A percentile compares a stretch with the other conserved stretches of the same genome.
Conservation (phyloP, 1,140 invertebrate species). For the Sycobia sp. region DNA sequence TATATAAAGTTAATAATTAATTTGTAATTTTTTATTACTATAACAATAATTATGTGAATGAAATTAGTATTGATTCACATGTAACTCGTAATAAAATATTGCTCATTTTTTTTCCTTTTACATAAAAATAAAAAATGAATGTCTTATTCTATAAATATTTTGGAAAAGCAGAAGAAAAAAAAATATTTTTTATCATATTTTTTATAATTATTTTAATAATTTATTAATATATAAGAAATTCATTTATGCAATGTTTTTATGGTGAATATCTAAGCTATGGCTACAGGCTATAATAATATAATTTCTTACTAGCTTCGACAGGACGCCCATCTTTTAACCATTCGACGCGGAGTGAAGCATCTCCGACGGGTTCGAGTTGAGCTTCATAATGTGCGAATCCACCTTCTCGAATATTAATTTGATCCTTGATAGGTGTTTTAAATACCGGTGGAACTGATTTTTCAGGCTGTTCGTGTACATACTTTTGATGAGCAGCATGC, state of each 20-base stretch:
- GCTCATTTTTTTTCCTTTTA: conserved; percentile 4
- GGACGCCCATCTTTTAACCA: conserved; percentile 94
- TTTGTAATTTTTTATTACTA: no score
- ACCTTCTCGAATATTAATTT: conserved; percentile 86
- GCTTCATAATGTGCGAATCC: conserved; percentile 96
- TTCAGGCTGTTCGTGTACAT: conserved; percentile 78
- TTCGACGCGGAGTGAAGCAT: conserved; percentile 88
- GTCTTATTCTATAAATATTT: neutral
- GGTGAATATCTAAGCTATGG: no score
- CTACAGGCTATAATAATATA: conserved; percentile 2
- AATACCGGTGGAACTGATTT: conserved; percentile 84
- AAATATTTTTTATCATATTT: neutral
- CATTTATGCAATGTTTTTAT: no score
- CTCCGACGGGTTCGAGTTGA: conserved; percentile 89
- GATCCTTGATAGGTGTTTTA: conserved; percentile 89
- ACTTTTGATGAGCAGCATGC: conserved; percentile 74
- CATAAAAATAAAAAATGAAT: neutral
- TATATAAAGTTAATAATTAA: no score
- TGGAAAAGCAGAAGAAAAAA: no score
- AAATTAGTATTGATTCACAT: no score
- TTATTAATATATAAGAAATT: conserved; percentile 1
- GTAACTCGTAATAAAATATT: no score
- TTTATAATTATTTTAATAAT: neutral
- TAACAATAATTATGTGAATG: no score
- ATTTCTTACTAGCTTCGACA: conserved; percentile 77